These are phyloP conservation scores for Phaedon cochleariae DNA, from an alignment of 2,888 invertebrate species.

Conservation along the genomic window DNA sequence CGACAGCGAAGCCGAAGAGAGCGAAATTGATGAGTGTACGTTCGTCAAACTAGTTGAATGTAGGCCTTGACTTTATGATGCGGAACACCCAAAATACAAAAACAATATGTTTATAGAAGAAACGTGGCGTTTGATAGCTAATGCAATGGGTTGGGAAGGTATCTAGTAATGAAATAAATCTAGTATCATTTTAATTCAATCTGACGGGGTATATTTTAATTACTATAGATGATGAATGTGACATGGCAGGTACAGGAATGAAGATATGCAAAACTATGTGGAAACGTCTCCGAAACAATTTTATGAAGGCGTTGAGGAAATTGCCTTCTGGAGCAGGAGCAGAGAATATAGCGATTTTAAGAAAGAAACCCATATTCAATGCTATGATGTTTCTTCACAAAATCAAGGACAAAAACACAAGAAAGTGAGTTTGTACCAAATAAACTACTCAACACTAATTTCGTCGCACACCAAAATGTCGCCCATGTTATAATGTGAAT, in stretches of 20 bases:
- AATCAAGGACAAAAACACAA: neutral
- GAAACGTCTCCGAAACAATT: slow-evolving; percentile 5
- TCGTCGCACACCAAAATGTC: too few species aligned
- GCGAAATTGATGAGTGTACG: neutral
- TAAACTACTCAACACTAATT: too few species aligned
- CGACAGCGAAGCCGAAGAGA: neutral
- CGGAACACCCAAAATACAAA: neutral
- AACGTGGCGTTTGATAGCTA: slow-evolving; percentile 5
- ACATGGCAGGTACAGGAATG: neutral
- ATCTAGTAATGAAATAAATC: neutral
- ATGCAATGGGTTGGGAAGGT: slow-evolving; percentile 9
- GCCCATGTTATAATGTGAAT: too few species aligned
- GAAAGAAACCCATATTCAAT: neutral
- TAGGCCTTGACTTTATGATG: neutral
- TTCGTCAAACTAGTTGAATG: slow-evolving; percentile 8
- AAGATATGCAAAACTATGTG: neutral
- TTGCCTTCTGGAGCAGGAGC: neutral
- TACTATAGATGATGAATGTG: neutral
- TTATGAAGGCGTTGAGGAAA: slow-evolving; percentile 2
- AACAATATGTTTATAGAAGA: slow-evolving; percentile 2
- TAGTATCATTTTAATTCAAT: slow-evolving; percentile 5
- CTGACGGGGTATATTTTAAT: neutral
- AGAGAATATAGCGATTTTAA: neutral
- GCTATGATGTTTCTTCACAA: slow-evolving; percentile 6
- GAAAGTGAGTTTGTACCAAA: slow-evolving; percentile 5